Base-by-base conservation (phyloP, 2,797 vertebrate species). In the Aythya fuligula region DNA sequence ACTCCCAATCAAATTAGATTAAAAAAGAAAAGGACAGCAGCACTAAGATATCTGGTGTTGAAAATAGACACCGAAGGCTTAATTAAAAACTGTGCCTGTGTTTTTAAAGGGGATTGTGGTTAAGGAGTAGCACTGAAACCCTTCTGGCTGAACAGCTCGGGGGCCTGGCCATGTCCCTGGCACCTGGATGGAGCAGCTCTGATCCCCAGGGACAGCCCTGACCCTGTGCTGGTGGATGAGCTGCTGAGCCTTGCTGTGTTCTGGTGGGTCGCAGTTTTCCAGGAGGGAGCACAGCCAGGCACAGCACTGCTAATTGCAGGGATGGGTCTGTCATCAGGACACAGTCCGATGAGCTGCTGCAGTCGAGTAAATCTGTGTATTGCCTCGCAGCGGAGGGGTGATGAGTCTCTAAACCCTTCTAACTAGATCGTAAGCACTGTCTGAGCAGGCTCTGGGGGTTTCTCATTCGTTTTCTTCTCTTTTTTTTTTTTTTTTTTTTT, bases 31-130 rank as follows among this genome's bases (percentile, higher is more conserved):
- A 91, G 70, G 77, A 78, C 84, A 83, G 65, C 11, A 2, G 58
- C 75, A 89, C 58, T 61, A 75, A 90, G 71, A 90, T 95, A 96
- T 91, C 89, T 78, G 65, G 67, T 64, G 30, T 38, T 89, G 86
- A 83, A 93, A 96, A 89, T 85, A 93, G 87, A 87, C 87, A 89
- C 90, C 84, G 38, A 94, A 93, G 73, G 70, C 95, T 97, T 97
- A 97, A 95, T 96, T 97, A 96, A 94, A 95, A 95, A 94, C 78
- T 43, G 11, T 75, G 75, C 75, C 74, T 65, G 41, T 75, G 30
- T 85, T 96, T 95, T 95, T 87, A 90, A 83, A 89, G 86, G 73
- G 39, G 47, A 34, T 24, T 22, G 43, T 5, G 2, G 87, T 90
- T 93, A 93, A 91, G 65, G 84, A 85, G 41, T n/a, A 65, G n/a